Evolutionary conservation across 2,888 invertebrate species (phyloP), one percentile per base, ranked within the genome.

Genomic region (Synergus laeviventris): DNA sequence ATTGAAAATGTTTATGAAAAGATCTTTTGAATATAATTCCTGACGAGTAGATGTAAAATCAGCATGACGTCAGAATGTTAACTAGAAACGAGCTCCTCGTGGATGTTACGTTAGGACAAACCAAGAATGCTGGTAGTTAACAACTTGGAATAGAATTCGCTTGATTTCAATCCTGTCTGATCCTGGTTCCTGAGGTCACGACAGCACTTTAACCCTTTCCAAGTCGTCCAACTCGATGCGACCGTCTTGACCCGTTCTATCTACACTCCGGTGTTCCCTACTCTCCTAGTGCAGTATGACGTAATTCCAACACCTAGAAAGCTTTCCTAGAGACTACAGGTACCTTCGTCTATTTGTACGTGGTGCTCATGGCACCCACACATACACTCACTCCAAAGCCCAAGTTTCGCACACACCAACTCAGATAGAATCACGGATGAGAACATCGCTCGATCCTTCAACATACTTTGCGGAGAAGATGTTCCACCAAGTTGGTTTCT

Each of bases 191-290:
- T 80, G 83, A 81, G 84, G 84, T 85, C 81, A 81, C 83, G 85
- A 85, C 83, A 84, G 82, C 84, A 83, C 84, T 84, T 85, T 85
- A 85, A 85, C 84, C 84, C 85, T 84, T 85, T 82, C 84, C 84
- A 83, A 82, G 84, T 81, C 80, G 83, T 82, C 81, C 82, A 77
- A 82, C 83, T 79, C 83, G 85, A 87, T 85, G 85, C 84, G 83
- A 86, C 82, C 86, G 85, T 87, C 87, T 70, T 87, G 87, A 87
- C 86, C 87, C 85, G 83, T 86, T 81, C 86, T 82, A 84, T 87
- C 84, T 83, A 78, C 81, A 82, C 86, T 85, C 81, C 74, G 79
- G 80, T 83, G 82, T 86, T 81, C 84, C 84, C 83, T 84, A 83
- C 85, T 83, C 81, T 77, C 60, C 39, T 80, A 83, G 81, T 81